phyloP scores from a whole-genome alignment of 2,113 vertebrate genomes.

The Gavia stellata region DNA sequence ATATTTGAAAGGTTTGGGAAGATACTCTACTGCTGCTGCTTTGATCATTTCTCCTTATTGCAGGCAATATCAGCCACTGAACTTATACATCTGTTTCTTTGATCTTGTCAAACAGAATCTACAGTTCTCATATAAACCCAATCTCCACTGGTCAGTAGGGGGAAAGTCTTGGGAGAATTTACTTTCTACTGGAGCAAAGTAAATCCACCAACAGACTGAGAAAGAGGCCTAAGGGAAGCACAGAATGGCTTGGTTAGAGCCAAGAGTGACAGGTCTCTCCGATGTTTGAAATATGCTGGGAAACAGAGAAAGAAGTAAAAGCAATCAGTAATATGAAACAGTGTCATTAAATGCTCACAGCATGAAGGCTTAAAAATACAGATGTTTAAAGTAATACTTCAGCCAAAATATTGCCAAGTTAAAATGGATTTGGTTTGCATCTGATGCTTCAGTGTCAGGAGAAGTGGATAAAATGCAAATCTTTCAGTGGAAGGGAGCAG shows the following conservation, averaged over 20 bases:
- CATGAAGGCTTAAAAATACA: conserved; percentile 60
- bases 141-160: conserved; percentile 71
- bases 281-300: conserved; percentile 37
- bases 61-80: conserved; percentile 53
- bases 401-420: conserved; percentile 54
- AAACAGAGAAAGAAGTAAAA: conserved; percentile 63
- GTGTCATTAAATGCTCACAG: conserved; percentile 38
- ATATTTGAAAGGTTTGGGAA: conserved; percentile 71
- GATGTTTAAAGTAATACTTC: conserved; percentile 62
- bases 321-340: conserved; percentile 53
- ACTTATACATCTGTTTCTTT: conserved; percentile 72
- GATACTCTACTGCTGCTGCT: conserved; percentile 59
- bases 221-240: conserved; percentile 64
- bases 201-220: conserved; percentile 54
- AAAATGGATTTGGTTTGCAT: conserved; percentile 58
- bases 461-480: conserved; percentile 39
- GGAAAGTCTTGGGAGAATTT: conserved; percentile 67
- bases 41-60: conserved; percentile 72
- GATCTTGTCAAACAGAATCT: conserved; percentile 80
- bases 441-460: conserved; percentile 28
- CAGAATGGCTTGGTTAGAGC: conserved; percentile 49
- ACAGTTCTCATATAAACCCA: conserved; percentile 73
- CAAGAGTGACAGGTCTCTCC: conserved; percentile 30
- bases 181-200: conserved; percentile 62
- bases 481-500: conserved; percentile 35